A percentile compares a stretch with the other conserved stretches of the same genome.
Conservation (phyloP, 2,797 vertebrate species). For the Semaprochilodus insignis region DNA sequence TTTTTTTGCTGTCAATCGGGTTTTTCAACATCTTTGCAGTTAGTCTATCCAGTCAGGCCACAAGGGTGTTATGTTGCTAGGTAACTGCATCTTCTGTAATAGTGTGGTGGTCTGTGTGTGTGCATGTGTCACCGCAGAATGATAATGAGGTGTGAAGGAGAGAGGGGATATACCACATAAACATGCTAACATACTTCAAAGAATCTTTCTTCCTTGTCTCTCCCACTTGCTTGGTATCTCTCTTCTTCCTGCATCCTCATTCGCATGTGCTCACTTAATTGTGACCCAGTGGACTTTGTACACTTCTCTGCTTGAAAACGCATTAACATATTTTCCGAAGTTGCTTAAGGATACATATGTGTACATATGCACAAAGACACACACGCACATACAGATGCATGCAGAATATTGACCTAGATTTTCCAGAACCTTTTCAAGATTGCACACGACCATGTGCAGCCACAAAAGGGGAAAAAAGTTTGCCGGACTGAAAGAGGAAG, state of each 20-base stretch:
- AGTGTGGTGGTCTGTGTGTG: background rate
- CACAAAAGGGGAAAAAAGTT: background rate
- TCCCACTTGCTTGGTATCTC: background rate
- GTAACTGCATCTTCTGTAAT: conserved; percentile 35
- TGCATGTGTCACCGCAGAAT: conserved; percentile 16
- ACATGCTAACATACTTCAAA: background rate
- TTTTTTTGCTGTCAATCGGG: background rate
- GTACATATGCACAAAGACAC: background rate
- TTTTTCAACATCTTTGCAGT: background rate
- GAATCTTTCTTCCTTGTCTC: background rate
- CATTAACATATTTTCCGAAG: conserved; percentile 11
- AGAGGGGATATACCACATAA: background rate
- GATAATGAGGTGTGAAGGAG: conserved; percentile 25
- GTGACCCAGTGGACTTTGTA: conserved; percentile 4
- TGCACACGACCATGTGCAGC: background rate
- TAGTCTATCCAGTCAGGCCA: conserved; percentile 13
- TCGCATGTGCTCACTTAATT: background rate
- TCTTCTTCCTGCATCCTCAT: background rate
- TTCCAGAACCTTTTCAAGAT: background rate
- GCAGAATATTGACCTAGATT: background rate
- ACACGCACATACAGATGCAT: background rate
- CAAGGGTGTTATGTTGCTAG: conserved; percentile 49
- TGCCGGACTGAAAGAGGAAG: conserved; percentile 21
- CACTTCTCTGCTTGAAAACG: conserved; percentile 1
- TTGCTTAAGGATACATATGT: background rate